Percentiles rank a stretch among this genome's conserved stretches.
phyloP scores from a whole-genome alignment of 1,140 invertebrate genomes.

The Coelopa frigida region DNA sequence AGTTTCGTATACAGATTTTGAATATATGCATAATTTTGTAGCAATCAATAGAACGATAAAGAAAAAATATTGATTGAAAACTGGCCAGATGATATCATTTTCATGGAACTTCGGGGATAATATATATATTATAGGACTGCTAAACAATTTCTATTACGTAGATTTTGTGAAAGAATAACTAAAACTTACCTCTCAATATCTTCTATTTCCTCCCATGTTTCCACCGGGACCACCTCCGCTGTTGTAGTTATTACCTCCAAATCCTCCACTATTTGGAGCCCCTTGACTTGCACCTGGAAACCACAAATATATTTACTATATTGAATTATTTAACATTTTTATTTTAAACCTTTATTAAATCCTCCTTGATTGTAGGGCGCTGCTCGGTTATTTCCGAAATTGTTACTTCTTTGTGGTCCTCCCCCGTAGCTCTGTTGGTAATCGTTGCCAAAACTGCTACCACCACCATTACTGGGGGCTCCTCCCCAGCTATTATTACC shows the following conservation, averaged over 20 bases:
- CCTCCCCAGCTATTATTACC: constrained; percentile 45
- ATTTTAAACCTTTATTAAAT: constrained; percentile 32
- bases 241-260: constrained; percentile 31
- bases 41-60: too few species aligned
- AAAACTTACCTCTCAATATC: constrained; percentile 25
- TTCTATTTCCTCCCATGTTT: constrained; percentile 41
- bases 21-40: too few species aligned
- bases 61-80: too few species aligned
- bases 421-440: constrained; percentile 70
- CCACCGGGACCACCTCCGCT: constrained; percentile 24
- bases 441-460: constrained; percentile 61
- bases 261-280: constrained; percentile 23
- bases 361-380: constrained; percentile 51
- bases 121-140: too few species aligned
- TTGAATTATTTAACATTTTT: background rate
- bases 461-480: too few species aligned
- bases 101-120: too few species aligned
- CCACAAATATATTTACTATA: constrained; percentile 4
- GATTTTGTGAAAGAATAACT: background rate
- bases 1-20: too few species aligned
- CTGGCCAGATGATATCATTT: too few species aligned
- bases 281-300: constrained; percentile 38
- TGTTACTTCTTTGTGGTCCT: constrained; percentile 59
- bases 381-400: constrained; percentile 52
- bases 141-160: background rate